These are phyloP conservation scores for Drosophila littoralis DNA, from an alignment of 1,140 invertebrate species.

Conservation along the genomic window DNA sequence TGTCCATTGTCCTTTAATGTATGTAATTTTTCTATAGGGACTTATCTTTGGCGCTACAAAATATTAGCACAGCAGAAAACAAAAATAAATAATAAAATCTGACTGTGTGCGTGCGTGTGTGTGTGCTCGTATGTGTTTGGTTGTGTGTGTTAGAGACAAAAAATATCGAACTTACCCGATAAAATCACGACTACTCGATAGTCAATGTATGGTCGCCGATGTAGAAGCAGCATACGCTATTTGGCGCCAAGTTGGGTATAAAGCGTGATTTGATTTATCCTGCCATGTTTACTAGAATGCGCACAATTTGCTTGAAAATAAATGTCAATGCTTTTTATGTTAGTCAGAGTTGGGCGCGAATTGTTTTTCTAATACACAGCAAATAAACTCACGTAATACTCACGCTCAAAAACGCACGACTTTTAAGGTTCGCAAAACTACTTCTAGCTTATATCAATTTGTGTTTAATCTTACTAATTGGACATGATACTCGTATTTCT, in stretches of 20 bases:
- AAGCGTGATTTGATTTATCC: neutral
- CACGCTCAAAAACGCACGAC: too few species aligned
- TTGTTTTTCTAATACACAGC: too few species aligned
- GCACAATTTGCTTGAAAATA: too few species aligned
- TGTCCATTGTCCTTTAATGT: constrained; percentile 19
- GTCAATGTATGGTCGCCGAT: too few species aligned
- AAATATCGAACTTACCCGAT: constrained; percentile 18
- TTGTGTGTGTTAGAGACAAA: constrained; percentile 4
- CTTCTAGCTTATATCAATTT: too few species aligned
- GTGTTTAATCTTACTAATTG: too few species aligned
- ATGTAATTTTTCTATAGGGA: neutral
- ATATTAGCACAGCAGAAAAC: constrained; percentile 58
- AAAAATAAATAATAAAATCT: constrained; percentile 69
- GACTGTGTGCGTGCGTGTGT: constrained; percentile 20
- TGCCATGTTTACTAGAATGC: too few species aligned
- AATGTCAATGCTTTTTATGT: too few species aligned
- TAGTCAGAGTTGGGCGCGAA: too few species aligned
- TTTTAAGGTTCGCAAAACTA: too few species aligned
- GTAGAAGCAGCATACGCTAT: neutral
- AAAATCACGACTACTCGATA: constrained; percentile 5
- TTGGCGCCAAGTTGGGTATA: constrained; percentile 2
- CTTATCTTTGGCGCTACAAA: constrained; percentile 32
- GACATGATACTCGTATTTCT: too few species aligned
- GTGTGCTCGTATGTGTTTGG: constrained; percentile 35
- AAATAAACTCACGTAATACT: too few species aligned